phyloP scores from a whole-genome alignment of 1,140 invertebrate genomes.

The Leptinotarsa texana region DNA sequence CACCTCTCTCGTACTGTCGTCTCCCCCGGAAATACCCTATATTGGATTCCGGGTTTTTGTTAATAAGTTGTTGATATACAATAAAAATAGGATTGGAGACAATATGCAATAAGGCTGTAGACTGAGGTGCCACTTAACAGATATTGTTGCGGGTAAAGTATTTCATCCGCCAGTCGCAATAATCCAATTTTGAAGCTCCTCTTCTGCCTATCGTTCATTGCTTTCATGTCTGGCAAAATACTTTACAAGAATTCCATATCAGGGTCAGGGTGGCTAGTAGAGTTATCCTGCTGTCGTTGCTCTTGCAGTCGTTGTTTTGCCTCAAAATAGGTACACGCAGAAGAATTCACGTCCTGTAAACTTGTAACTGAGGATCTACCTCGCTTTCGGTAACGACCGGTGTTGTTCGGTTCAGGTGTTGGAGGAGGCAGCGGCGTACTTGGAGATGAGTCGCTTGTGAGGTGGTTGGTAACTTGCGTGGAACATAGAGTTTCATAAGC shows the following conservation, averaged over 20 bases:
- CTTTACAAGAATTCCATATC: background rate
- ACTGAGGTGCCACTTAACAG: background rate
- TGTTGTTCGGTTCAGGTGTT: background rate
- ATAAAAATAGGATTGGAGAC: too few species aligned
- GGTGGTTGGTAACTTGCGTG: background rate
- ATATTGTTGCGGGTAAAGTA: background rate
- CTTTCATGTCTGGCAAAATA: background rate
- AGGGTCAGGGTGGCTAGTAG: background rate
- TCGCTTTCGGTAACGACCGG: background rate
- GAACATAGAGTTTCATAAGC: background rate
- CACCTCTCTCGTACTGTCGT: too few species aligned
- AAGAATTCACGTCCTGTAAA: background rate
- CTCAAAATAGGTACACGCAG: background rate
- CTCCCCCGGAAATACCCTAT: too few species aligned
- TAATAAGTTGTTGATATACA: too few species aligned
- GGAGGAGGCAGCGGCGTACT: background rate
- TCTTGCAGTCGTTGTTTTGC: background rate
- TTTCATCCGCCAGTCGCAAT: background rate
- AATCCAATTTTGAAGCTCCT: background rate
- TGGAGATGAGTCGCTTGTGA: background rate
- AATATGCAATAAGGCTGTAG: too few species aligned
- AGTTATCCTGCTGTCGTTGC: background rate
- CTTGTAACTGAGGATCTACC: background rate
- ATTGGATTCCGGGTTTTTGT: too few species aligned
- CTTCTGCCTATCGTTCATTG: background rate